Base-by-base conservation (phyloP, 2,888 invertebrate genomes). In the Cerceris ruficornis region DNA sequence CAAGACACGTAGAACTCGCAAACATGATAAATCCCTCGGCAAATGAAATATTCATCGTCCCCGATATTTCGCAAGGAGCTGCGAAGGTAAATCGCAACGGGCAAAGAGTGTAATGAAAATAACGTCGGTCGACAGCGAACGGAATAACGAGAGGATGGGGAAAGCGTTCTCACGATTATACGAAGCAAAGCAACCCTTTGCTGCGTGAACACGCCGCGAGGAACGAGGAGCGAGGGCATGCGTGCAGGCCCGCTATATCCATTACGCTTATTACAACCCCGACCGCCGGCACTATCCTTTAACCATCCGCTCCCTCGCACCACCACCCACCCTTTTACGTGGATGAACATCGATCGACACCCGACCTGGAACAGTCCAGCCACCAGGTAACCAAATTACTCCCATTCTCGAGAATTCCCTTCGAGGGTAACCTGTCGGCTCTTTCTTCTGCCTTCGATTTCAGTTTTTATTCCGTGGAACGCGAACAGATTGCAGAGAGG, bases 251-350 rank as follows among this genome's bases (percentile, higher is more conserved):
- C 90, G 92, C 92, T 91, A 91, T 93, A 93, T 93, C 93, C 93
- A 93, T 93, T 93, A 93, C 93, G 93, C 91, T 93, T 93, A 93
- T 93, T 93, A 93, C 93, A 91, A 92, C 91, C 91, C 91, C 89
- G 90, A 90, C 88, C 90, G 69, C 79, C 82, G 77, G 74, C 74
- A 69, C 79, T 84, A 82, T 84, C 79, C 82, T 86, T 85, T 79
- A 85, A 82, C 84, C 80, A 73, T 78, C 77, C 79, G 87, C 86
- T 83, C 87, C 82, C 85, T 87, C 85, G 84, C 85, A 75, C 81
- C 76, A 76, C 89, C 90, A 83, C 90, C 90, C 90, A 90, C 89
- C 90, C 91, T 86, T 86, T 86, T 86, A 86, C 83, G 86, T 78
- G 86, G 86, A 91, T 91, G 91, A 92, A 86, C 91, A 92, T 92